Base-by-base conservation (phyloP, 2,888 invertebrate species). In the Stegophylla sp. region DNA sequence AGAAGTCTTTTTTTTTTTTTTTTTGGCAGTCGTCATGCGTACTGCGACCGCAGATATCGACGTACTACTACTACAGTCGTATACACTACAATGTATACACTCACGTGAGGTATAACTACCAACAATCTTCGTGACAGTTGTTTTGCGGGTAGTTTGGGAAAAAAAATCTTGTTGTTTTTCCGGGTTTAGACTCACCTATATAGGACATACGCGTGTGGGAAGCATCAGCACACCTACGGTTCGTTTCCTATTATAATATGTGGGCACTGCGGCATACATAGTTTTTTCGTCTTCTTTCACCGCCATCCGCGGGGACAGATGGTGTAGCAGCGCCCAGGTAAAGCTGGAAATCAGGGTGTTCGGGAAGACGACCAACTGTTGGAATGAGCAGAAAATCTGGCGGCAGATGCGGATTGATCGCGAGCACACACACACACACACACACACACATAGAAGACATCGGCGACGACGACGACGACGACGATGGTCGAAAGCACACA, bases 381-480 rank as follows among this genome's bases (percentile, higher is more conserved):
- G 79, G 79, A 79, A 48, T 41, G 77, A 71, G 79, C 79, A 63
- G 79, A 79, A 77, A 79, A 79, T 79, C 79, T 79, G 79, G 79
- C 71, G 79, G 79, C 79, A 79, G 79, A 79, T 79, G 79, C 79
- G 79, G 79, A 79, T 79, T 79, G 79, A 79, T 79, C 77, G 69
- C 64, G 23, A 43, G 28, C 28, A 26, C 56, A 26, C 34, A 34
- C 34, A 34, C 34, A 45, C 13, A 13, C 13, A 45, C 17, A 48
- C 17, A 48, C 48, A 15, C n/a, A 51, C 51, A 20, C 10, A 23
- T 56, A 34, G 3, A 34, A 34, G 26, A 20, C 15, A 23, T 5
- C 34, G 34, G 34, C 71, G 71, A 15, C 23, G 41, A 48, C 71
- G 71, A 15, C 23, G 41, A 48, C 48, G 48, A 48, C 48, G 48